Evolutionary conservation across 1,140 invertebrate species (phyloP), one percentile per base, ranked within the genome.

Genomic region (Euura lappo): DNA sequence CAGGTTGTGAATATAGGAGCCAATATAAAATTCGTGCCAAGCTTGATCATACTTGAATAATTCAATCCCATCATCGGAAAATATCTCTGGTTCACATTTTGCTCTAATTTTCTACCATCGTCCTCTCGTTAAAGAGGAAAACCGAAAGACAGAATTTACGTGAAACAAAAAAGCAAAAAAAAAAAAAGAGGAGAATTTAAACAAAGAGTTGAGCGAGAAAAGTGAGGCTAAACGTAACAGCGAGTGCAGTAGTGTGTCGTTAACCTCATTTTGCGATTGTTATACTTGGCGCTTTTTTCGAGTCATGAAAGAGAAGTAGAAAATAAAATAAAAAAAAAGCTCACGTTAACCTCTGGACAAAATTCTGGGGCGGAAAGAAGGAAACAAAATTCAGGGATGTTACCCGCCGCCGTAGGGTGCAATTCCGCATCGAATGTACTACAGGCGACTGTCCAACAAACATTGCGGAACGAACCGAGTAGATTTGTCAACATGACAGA

Each of bases 261-360:
- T 60, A n/a, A 60, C 51, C 51, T 60, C 51, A n/a, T 60, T 60
- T 60, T n/a, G 13, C 51, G 51, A 60, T 60, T 60, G 51, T 60
- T 8, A 8, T 60, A 28, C 28, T 28, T 28, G 28, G 28, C 28
- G 28, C 28, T 28, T 28, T 28, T 28, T 28, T 28, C 28, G 28
- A 28, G 28, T 28, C 28, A 28, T 28, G 28, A 28, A 28, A 28
- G 28, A 28, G 28, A 28, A 28, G 28, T 28, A 28, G 28, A 28
- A 28, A 28, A 28, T 28, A 28, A 28, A 28, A 60, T 60, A n/a
- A 60, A n/a, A 60, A 60, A 60, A 60, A 60, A 60, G 51, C 51
- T 3, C 13, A 60, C 3, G 51, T 4, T 60, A 60, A 11, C 8
- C 51, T 28, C 28, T 28, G 28, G 28, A 28, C 1, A 28, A 60